phyloP scores from a whole-genome alignment of 2,888 invertebrate genomes.

The Meandrusa payeni region DNA sequence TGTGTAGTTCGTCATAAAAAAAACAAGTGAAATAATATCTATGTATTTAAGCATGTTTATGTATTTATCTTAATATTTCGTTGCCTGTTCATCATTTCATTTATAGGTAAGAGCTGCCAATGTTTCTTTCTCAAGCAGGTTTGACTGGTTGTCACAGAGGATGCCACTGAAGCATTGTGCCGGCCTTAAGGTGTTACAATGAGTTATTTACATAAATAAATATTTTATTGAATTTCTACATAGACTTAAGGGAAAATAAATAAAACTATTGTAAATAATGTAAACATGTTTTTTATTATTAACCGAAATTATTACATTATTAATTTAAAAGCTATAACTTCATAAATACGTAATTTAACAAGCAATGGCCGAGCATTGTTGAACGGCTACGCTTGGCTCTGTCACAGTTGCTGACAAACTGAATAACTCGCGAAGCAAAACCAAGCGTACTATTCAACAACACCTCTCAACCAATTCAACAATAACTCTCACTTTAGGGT shows the following conservation, averaged over 20 bases:
- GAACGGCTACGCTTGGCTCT: slow-evolving; percentile 15
- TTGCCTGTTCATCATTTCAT: too few species aligned
- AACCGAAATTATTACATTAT: slow-evolving; percentile 75
- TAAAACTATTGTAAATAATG: slow-evolving; percentile 38
- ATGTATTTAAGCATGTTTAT: too few species aligned
- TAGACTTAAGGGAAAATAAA: slow-evolving; percentile 2
- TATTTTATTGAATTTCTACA: too few species aligned
- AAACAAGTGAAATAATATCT: too few species aligned
- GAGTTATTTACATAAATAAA: too few species aligned
- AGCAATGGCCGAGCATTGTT: slow-evolving; percentile 41
- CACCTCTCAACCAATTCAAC: slow-evolving; percentile 15
- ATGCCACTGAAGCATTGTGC: too few species aligned
- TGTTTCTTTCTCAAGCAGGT: too few species aligned
- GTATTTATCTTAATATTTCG: too few species aligned
- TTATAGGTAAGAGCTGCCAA: too few species aligned
- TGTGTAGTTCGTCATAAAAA: too few species aligned
- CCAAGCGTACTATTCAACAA: slow-evolving; percentile 20
- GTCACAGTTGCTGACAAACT: not conserved
- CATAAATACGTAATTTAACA: slow-evolving; percentile 62
- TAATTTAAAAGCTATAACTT: slow-evolving; percentile 65
- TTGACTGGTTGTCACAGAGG: too few species aligned
- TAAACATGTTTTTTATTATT: slow-evolving; percentile 76
- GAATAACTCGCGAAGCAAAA: not conserved
- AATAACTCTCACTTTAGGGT: slow-evolving; percentile 8
- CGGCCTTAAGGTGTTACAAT: too few species aligned